These are phyloP conservation scores for Cepaea nemoralis DNA, from an alignment of 1,140 invertebrate species.

Conservation along the genomic window DNA sequence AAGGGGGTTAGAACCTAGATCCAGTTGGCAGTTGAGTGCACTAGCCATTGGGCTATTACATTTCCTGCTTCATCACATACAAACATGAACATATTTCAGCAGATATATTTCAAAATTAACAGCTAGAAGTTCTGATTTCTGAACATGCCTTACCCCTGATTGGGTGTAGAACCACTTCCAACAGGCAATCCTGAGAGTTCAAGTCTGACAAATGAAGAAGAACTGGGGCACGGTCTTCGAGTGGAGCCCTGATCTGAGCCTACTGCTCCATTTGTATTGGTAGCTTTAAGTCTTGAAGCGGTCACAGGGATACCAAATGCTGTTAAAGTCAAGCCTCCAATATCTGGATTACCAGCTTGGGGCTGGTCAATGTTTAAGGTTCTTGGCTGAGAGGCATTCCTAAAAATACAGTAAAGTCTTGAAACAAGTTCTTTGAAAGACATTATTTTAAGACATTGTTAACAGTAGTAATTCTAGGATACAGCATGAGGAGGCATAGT, in stretches of 20 bases:
- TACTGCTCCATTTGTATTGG: background rate
- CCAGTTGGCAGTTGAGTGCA: too few species aligned
- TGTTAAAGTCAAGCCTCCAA: background rate
- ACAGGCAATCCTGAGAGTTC: background rate
- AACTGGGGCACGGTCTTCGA: background rate
- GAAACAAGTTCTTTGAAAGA: background rate
- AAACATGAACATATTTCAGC: too few species aligned
- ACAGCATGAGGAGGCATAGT: too few species aligned
- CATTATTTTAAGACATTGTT: too few species aligned
- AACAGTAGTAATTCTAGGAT: too few species aligned
- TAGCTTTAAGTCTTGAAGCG: background rate
- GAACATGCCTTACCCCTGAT: background rate
- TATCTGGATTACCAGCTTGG: background rate
- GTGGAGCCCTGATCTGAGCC: too few species aligned
- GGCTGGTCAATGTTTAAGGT: background rate
- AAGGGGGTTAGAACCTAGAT: too few species aligned
- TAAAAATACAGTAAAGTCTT: background rate
- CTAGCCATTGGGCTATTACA: too few species aligned
- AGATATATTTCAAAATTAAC: too few species aligned
- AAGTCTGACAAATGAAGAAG: background rate
- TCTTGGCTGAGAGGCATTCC: background rate
- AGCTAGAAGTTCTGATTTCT: too few species aligned
- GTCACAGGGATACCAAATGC: constrained; percentile 25
- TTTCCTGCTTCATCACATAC: too few species aligned
- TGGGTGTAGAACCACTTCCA: background rate